Conservation (phyloP, 2,797 vertebrate species). For the Chromobotia macracanthus region DNA sequence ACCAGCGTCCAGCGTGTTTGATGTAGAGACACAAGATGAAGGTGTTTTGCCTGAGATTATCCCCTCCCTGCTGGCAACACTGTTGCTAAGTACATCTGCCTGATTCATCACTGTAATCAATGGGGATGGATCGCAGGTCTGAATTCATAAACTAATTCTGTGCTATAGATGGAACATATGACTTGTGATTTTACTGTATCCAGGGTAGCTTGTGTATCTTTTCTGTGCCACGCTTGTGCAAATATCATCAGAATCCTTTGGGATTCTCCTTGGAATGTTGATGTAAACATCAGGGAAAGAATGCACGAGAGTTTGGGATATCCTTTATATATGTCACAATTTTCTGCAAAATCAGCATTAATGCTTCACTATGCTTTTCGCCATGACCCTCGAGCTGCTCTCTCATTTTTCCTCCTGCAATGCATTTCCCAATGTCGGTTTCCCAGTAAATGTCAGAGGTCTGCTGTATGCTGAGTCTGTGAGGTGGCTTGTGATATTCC, state of each 20-base stretch:
- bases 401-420: slow-evolving; percentile 36
- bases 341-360: neutral
- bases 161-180: slow-evolving; percentile 50
- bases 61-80: slow-evolving; percentile 54
- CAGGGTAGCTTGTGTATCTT: slow-evolving; percentile 10
- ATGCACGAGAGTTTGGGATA: neutral
- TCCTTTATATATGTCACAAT: neutral
- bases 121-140: slow-evolving; percentile 53
- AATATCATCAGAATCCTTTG: neutral
- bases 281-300: neutral
- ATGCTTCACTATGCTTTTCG: slow-evolving; percentile 15
- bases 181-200: slow-evolving; percentile 30
- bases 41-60: slow-evolving; percentile 67
- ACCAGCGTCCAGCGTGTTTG: slow-evolving; percentile 63
- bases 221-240: neutral
- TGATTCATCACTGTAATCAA: slow-evolving; percentile 62
- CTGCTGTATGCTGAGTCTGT: slow-evolving; percentile 58
- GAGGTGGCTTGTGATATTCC: slow-evolving; percentile 54
- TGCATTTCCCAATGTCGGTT: slow-evolving; percentile 50
- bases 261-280: neutral
- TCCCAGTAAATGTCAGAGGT: slow-evolving; percentile 51
- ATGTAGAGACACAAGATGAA: slow-evolving; percentile 68
- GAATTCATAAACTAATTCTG: slow-evolving; percentile 10
- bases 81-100: slow-evolving; percentile 58
- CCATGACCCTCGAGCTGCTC: neutral